Evolutionary conservation across 2,797 vertebrate species (phyloP).

Genomic region (Staurois parvus): DNA sequence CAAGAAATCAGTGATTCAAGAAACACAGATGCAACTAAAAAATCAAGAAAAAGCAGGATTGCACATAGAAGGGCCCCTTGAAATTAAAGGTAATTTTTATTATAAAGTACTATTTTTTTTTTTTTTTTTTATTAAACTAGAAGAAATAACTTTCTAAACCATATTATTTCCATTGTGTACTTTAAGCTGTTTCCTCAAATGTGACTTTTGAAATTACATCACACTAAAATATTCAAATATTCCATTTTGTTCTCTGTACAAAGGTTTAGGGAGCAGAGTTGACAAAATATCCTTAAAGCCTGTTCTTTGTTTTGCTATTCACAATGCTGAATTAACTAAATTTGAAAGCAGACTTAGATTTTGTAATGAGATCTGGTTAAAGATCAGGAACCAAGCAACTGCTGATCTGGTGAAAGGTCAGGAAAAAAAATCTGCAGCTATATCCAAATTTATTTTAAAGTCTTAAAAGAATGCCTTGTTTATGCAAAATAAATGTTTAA

Average conservation of each 20-base stretch:
- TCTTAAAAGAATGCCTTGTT: neutral
- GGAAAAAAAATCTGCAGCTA: neutral
- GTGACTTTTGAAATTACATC: neutral
- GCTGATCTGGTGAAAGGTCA: constrained; percentile 17
- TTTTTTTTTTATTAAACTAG: neutral
- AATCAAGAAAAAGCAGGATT: constrained; percentile 76
- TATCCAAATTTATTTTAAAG: neutral
- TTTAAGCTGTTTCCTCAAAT: neutral
- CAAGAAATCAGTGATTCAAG: constrained; percentile 83
- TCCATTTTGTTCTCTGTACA: neutral
- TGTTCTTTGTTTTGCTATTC: neutral
- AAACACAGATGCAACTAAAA: constrained; percentile 71
- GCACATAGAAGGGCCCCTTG: constrained; percentile 84
- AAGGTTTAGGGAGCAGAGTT: neutral
- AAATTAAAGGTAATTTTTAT: constrained; percentile 87
- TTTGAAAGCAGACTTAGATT: neutral
- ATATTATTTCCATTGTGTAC: neutral
- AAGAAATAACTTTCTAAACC: neutral
- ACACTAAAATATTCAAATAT: neutral
- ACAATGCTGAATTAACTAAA: neutral
- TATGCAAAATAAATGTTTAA: neutral
- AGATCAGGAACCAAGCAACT: neutral
- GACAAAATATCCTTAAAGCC: neutral
- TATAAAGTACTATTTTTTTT: neutral
- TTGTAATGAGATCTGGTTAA: neutral